Evolutionary conservation across 2,113 vertebrate species (phyloP).

Genomic region (Heteronetta atricapilla): DNA sequence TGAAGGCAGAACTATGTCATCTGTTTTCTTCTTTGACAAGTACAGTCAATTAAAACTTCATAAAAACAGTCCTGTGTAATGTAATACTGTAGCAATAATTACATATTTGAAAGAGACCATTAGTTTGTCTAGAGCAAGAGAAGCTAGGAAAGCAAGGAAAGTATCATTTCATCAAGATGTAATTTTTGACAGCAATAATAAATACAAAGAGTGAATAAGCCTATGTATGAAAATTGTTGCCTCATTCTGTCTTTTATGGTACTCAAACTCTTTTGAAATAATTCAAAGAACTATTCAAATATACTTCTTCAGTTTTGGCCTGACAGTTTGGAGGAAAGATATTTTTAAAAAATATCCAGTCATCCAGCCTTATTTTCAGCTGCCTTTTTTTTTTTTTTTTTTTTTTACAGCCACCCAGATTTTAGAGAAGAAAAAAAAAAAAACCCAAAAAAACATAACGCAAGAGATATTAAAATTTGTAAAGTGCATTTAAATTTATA

Average conservation of each 20-base stretch:
- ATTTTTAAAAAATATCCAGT: background rate
- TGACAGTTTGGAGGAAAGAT: background rate
- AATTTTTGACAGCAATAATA: background rate
- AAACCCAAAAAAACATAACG: background rate
- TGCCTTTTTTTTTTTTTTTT: background rate
- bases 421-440: background rate
- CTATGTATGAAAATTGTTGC: background rate
- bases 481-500: background rate
- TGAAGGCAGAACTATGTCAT: background rate
- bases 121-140: background rate
- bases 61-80: background rate
- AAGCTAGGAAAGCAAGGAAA: background rate
- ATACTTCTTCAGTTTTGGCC: background rate
- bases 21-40: conserved; percentile 9
- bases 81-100: background rate
- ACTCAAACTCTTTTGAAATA: background rate
- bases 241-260: background rate
- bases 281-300: background rate
- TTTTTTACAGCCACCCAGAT: background rate
- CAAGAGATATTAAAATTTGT: background rate
- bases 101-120: background rate
- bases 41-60: background rate
- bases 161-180: background rate
- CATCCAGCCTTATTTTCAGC: background rate
- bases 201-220: background rate